These are phyloP conservation scores for Setipinna tenuifilis DNA, from an alignment of 2,797 vertebrate genomes.

Conservation along the genomic window DNA sequence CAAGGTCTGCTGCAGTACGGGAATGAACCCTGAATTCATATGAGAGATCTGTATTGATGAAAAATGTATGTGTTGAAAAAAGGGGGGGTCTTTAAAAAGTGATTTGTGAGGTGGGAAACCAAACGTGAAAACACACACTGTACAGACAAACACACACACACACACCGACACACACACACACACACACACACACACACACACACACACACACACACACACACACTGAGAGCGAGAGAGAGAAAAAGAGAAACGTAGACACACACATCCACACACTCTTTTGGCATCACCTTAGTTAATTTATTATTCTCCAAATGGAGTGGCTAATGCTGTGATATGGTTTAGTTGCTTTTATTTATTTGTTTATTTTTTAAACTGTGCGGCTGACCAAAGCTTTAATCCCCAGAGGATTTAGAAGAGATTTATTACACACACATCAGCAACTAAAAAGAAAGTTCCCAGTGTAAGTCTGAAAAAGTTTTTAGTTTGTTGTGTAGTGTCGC, in stretches of 20 bases:
- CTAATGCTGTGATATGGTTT: neutral
- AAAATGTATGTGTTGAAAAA: neutral
- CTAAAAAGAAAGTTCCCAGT: neutral
- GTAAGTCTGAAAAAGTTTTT: neutral
- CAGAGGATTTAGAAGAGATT: neutral
- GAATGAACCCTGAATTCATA: constrained; percentile 20
- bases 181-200: constrained; percentile 22
- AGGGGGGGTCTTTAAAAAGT: constrained; percentile 1
- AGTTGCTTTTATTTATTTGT: neutral
- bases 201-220: neutral
- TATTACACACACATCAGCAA: neutral
- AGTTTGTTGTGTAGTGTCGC: neutral
- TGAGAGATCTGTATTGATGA: constrained; percentile 20
- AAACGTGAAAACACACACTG: neutral
- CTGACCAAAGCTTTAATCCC: neutral
- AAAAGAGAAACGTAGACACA: neutral
- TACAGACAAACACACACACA: neutral
- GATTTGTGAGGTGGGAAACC: constrained; percentile 2
- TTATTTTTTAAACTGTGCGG: neutral
- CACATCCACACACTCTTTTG: neutral
- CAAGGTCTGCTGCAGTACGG: neutral
- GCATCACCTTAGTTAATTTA: neutral
- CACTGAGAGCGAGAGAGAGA: neutral
- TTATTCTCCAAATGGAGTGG: neutral
- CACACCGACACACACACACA: neutral